Evolutionary conservation across 2,797 vertebrate genomes (phyloP), one percentile per base, ranked within the genome.

Genomic region (Cossypha polioptera): DNA sequence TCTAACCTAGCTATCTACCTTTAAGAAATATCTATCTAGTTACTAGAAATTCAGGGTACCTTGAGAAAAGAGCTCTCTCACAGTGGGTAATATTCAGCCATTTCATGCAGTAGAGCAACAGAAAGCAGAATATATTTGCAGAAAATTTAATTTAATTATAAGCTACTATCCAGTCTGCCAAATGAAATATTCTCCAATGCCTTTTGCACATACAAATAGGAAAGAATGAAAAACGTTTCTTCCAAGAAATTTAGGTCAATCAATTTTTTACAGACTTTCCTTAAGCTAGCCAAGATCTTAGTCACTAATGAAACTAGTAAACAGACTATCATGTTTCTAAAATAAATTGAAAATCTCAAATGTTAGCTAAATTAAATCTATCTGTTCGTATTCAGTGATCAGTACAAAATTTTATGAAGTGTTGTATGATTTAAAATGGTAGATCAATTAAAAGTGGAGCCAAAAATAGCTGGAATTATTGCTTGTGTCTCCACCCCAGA

Each of bases 241-340:
- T 88, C 43, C 24, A 73, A 94, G 43, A 86, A 91, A 96, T 93
- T 84, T 72, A 92, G 88, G 84, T 92, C 86, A 94, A 82, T 91
- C 83, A 38, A 78, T 92, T 92, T 93, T 94, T 87, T 81, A 79
- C 86, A 79, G 90, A 76, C 45, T 85, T 93, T 91, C 51, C 66
- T 84, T 91, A 69, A 79, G 68, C 38, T 66, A 65, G 29, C 31
- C 51, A 93, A 88, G 35, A 79, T 14, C 31, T 85, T 79, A 91
- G 57, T 75, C 50, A 57, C 18, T 89, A 92, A 91, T 57, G 43
- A 92, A 88, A 81, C 8, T 54, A 89, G 80, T 92, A 95, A 92
- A 95, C 45, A 92, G 21, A 62, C 31, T 57, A 51, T 45, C 15
- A 71, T n/a, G 40, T 57, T 89, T 81, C 66, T 66, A 86, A 94